Percentiles rank a stretch among this genome's conserved stretches.
Conservation (phyloP, 1,140 invertebrate species). For the fruit fly (Drosophila melanogaster) region DNA sequence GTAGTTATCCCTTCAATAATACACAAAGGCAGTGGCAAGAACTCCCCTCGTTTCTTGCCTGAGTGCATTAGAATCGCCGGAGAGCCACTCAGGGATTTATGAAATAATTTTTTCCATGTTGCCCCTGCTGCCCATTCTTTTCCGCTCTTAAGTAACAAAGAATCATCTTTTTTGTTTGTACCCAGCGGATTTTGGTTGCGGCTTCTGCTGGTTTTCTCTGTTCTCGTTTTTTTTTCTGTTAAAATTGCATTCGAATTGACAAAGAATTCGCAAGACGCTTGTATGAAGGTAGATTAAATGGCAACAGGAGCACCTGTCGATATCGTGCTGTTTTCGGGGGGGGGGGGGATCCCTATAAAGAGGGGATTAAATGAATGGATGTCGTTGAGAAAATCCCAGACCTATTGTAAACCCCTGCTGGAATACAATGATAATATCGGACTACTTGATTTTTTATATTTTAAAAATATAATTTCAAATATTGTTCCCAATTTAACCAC, state of each 20-base stretch:
- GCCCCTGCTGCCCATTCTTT: slow-evolving; percentile 38
- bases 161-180: slow-evolving; percentile 23
- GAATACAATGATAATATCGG: background rate
- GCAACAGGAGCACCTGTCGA: slow-evolving; percentile 47
- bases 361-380: slow-evolving; percentile 7
- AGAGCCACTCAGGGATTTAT: slow-evolving; percentile 68
- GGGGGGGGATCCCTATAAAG: background rate
- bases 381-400: background rate
- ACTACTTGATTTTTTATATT: background rate
- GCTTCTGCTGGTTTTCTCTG: slow-evolving; percentile 50
- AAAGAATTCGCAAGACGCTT: slow-evolving; percentile 36
- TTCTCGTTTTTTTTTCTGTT: slow-evolving; percentile 12
- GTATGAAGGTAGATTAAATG: slow-evolving; percentile 23
- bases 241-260: slow-evolving; percentile 57
- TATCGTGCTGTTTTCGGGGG: background rate
- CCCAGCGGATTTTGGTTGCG: slow-evolving; percentile 51
- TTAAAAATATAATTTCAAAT: background rate
- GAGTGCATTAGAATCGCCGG: slow-evolving; percentile 74
- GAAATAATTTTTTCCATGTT: slow-evolving; percentile 68
- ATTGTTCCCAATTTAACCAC: background rate
- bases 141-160: slow-evolving; percentile 40
- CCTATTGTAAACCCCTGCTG: background rate
- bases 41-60: slow-evolving; percentile 51
- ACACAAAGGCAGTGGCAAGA: slow-evolving; percentile 41
- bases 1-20: slow-evolving; percentile 48